A percentile compares a stretch with the other conserved stretches of the same genome.
These are phyloP conservation scores for Harpagifer antarcticus DNA, from an alignment of 2,797 vertebrate genomes.

Conservation along the genomic window DNA sequence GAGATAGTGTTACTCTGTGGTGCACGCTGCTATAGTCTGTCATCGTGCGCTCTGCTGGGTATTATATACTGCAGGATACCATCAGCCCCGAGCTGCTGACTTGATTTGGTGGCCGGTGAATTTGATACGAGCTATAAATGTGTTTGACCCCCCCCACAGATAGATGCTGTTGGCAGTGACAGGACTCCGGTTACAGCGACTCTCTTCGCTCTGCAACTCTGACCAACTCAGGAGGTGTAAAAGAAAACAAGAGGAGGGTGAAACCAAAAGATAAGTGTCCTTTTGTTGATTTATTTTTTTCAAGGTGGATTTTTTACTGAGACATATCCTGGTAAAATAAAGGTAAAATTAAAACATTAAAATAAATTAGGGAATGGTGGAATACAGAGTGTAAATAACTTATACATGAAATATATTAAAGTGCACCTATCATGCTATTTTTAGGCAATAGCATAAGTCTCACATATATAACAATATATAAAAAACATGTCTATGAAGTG, in stretches of 20 bases:
- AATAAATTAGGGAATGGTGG: neutral
- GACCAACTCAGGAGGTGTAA: neutral
- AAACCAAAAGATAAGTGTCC: no score
- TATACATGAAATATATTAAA: neutral
- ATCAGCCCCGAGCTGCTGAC: conserved; percentile 47
- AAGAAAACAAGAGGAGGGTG: neutral
- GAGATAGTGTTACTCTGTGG: conserved; percentile 49
- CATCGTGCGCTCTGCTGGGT: conserved; percentile 45
- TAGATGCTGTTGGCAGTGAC: conserved; percentile 42
- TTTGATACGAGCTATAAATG: conserved; percentile 74
- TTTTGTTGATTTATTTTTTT: neutral
- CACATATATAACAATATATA: no score
- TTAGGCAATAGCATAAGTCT: no score
- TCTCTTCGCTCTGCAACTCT: conserved; percentile 32
- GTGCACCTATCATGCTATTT: no score
- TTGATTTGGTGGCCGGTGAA: conserved; percentile 60
- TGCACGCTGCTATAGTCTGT: conserved; percentile 52
- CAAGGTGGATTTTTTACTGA: neutral
- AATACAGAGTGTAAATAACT: neutral
- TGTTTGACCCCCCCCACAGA: conserved; percentile 47
- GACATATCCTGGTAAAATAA: no score
- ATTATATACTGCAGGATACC: conserved; percentile 53
- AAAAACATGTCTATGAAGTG: no score
- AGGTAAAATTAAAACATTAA: neutral
- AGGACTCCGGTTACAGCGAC: conserved; percentile 53